Percentiles rank a stretch among this genome's conserved stretches.
Conservation (phyloP, 2,797 vertebrate genomes). For the Hypotaenidia philippensis region DNA sequence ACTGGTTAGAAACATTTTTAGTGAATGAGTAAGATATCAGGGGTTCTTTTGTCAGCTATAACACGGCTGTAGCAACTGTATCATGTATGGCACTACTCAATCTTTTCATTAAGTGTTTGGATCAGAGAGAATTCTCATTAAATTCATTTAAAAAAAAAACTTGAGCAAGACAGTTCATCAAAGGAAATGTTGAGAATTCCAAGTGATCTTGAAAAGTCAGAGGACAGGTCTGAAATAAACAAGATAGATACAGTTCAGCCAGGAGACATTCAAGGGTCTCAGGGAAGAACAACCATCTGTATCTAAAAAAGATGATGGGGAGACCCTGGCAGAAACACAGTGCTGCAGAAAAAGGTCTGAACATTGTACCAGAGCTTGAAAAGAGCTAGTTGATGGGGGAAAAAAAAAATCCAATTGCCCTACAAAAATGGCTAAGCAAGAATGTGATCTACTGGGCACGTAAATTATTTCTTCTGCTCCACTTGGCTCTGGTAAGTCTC, state of each 20-base stretch:
- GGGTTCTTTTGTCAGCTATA: accelerated
- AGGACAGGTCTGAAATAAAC: not conserved
- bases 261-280: not conserved
- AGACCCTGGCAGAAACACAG: not conserved
- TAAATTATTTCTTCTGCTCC: not conserved
- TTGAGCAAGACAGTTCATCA: not conserved
- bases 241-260: not conserved
- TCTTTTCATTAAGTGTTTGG: not conserved
- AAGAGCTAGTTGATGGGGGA: not conserved
- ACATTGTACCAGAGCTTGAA: not conserved
- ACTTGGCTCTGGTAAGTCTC: not conserved
- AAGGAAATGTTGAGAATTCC: not conserved
- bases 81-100: not conserved
- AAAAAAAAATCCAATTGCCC: not conserved
- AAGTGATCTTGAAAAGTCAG: not conserved
- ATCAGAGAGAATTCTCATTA: not conserved
- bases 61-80: accelerated
- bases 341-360: not conserved
- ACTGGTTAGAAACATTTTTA: not conserved
- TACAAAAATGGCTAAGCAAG: not conserved
- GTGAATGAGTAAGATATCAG: not conserved
- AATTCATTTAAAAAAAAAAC: not conserved
- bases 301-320: not conserved
- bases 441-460: not conserved
- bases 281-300: not conserved